Base-by-base conservation (phyloP, 2,888 invertebrate species). In the Harpagoxenus sublaevis region DNA sequence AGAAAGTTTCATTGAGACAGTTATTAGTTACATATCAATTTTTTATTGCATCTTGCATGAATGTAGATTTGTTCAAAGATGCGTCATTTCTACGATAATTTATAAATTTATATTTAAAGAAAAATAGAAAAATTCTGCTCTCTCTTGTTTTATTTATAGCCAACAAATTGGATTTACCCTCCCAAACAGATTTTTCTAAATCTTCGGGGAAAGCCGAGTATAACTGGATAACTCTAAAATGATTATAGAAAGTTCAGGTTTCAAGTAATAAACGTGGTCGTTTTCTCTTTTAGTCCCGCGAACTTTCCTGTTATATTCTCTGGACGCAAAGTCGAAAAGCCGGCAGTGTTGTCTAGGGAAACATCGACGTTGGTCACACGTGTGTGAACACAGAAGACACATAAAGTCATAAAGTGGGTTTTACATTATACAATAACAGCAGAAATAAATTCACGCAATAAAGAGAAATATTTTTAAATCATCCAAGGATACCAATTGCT, bases 191-290 rank as follows among this genome's bases (percentile, higher is more conserved):
- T 23, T 35, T 75, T 23, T 53, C 8, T 39, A 53, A 78, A n/a
- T 55, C 39, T 66, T 63, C 39, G 55, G 1, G 2, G 39, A 60
- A 35, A 42, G 45, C 12, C 2, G 10, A 62, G 45, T 28, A 77
- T 53, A n/a, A 23, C 42, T 18, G 48, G 15, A 1, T 65, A 83
- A 87, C 81, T 68, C 57, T 35, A 35, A 42, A 55, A 48, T 51
- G 23, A 53, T n/a, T 60, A 4, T 62, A 42, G 9, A 63, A 79
- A 88, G 70, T 85, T 87, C 78, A 79, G 66, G 68, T 35, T 45
- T 83, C 23, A 51, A 8, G 60, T 55, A 71, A 81, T 79, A 89
- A 88, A 90, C 79, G 83, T 63, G 55, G 39, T 84, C 57, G 62
- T 70, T 55, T 73, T 42, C 77, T 78, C 70, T 70, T 74, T 60